These are phyloP conservation scores for Lycodopsis pacificus DNA, from an alignment of 2,797 vertebrate species.

Conservation along the genomic window DNA sequence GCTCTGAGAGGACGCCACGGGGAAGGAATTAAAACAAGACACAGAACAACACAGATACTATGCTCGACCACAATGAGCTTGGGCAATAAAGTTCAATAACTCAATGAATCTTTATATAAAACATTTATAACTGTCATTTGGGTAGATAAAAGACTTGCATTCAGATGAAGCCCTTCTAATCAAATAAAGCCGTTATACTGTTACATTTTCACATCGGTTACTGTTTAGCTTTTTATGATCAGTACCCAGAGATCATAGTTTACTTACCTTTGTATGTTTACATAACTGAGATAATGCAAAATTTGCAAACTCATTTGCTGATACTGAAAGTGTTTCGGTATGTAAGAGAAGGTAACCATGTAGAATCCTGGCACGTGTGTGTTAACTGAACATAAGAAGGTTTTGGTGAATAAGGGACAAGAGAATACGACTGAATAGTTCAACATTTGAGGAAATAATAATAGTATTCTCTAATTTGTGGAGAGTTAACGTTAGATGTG, in stretches of 20 bases:
- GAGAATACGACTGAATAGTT: neutral
- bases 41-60: neutral
- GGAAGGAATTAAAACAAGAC: neutral
- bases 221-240: conserved; percentile 28
- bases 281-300: conserved; percentile 25
- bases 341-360: neutral
- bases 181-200: conserved; percentile 2
- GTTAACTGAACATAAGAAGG: neutral
- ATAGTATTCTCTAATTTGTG: neutral
- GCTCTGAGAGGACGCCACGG: conserved; percentile 81
- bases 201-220: conserved; percentile 3
- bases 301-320: conserved; percentile 5
- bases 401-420: neutral
- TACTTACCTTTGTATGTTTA: neutral
- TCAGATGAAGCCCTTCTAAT: neutral
- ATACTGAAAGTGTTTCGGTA: neutral
- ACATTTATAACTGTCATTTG: neutral
- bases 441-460: neutral
- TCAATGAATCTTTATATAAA: neutral
- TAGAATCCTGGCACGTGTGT: neutral
- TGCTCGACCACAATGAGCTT: neutral
- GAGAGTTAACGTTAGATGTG: neutral
- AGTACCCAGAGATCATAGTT: neutral
- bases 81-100: neutral
- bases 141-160: conserved; percentile 9